Percentiles rank a stretch among this genome's conserved stretches.
phyloP scores from a whole-genome alignment of 2,888 invertebrate species.

The Terebella lapidaria region DNA sequence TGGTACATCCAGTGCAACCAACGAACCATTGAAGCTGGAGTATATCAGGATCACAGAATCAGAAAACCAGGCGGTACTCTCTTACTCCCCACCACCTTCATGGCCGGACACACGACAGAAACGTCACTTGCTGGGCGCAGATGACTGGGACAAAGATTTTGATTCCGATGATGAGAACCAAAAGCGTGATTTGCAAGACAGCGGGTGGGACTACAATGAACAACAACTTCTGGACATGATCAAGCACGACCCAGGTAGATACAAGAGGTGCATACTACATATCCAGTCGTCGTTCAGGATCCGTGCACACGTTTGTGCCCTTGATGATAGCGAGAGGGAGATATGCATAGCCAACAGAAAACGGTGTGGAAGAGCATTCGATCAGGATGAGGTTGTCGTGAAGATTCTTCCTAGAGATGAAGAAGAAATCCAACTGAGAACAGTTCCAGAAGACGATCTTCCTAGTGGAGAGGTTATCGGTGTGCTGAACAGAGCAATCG shows the following conservation, averaged over 20 bases:
- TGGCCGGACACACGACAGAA: conserved; percentile 7
- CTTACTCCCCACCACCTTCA: conserved; percentile 11
- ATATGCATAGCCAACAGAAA: conserved; percentile 28
- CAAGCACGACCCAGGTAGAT: conserved; percentile 27
- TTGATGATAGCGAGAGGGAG: conserved; percentile 1
- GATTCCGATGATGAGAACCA: conserved; percentile 19
- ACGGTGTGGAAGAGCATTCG: conserved; percentile 35
- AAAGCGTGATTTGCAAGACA: conserved; percentile 5
- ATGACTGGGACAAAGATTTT: conserved; percentile 18
- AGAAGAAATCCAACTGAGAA: conserved; percentile 2
- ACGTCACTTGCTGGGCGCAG: conserved; percentile 14
- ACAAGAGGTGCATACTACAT: conserved; percentile 32
- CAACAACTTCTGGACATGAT: conserved; percentile 25
- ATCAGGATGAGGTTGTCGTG: conserved; percentile 41
- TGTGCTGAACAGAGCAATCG: conserved; percentile 32
- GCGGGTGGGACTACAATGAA: conserved; percentile 14
- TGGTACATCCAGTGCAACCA: not conserved
- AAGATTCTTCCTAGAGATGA: conserved; percentile 28
- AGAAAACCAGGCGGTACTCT: conserved; percentile 30
- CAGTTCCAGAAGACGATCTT: conserved; percentile 11
- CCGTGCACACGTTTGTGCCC: conserved; percentile 15
- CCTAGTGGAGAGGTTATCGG: conserved; percentile 36
- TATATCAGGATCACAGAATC: conserved; percentile 28
- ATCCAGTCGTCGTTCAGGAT: conserved; percentile 18
- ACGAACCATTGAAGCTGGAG: conserved; percentile 19